phyloP scores from a whole-genome alignment of 2,113 vertebrate genomes.

The Lepus americanus region DNA sequence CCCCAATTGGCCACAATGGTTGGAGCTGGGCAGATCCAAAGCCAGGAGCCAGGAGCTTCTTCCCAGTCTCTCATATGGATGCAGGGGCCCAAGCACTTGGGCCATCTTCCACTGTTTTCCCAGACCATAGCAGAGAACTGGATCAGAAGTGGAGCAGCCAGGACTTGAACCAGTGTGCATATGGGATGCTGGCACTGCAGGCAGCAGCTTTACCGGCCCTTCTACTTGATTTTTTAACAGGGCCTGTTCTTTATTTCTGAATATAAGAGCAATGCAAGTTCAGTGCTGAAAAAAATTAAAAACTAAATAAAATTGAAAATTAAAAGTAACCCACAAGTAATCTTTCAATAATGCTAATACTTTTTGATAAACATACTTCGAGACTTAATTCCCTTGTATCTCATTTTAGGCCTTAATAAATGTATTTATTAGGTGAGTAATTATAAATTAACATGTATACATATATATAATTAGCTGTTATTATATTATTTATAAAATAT shows the following conservation, averaged over 20 bases:
- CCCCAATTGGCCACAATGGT: too few species aligned
- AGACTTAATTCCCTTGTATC: not conserved
- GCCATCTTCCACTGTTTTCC: too few species aligned
- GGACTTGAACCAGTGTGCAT: too few species aligned
- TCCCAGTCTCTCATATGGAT: too few species aligned
- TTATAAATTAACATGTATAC: not conserved
- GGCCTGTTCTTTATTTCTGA: not conserved
- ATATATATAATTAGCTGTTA: not conserved
- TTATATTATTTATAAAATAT: slow-evolving; percentile 31
- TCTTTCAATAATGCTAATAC: not conserved
- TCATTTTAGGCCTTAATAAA: not conserved
- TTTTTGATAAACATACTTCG: not conserved
- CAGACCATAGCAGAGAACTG: too few species aligned
- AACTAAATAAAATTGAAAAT: slow-evolving; percentile 14
- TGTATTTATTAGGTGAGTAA: not conserved
- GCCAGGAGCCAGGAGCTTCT: too few species aligned
- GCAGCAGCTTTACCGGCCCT: too few species aligned
- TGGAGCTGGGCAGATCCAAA: too few species aligned
- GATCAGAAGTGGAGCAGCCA: too few species aligned
- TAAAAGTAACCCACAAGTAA: not conserved
- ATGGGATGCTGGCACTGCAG: too few species aligned
- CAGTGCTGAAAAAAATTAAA: not conserved
- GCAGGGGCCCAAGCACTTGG: too few species aligned
- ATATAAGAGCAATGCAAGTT: not conserved
- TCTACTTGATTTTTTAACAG: slow-evolving; percentile 5